Conservation (phyloP, 2,888 invertebrate species). For the Tipula unca region DNA sequence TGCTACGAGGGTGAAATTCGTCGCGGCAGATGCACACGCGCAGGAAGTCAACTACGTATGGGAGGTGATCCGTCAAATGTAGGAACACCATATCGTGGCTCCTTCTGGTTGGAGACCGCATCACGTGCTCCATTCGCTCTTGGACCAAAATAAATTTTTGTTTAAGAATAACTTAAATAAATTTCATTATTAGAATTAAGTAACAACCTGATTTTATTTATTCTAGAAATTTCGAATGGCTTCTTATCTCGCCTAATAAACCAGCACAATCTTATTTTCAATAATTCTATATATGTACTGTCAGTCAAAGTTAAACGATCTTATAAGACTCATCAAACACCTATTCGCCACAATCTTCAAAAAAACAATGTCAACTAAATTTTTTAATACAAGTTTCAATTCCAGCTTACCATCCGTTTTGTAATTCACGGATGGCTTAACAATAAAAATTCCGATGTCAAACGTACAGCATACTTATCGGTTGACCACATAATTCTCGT, state of each 20-base stretch:
- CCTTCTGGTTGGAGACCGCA: slow-evolving; percentile 28
- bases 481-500: not conserved
- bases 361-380: no score
- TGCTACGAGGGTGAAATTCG: slow-evolving; percentile 22
- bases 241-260: not conserved
- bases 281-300: no score
- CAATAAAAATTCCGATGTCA: slow-evolving; percentile 27
- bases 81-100: slow-evolving; percentile 29
- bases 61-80: slow-evolving; percentile 34
- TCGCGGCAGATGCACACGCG: slow-evolving; percentile 27
- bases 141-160: not conserved
- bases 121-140: not conserved
- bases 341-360: no score
- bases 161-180: no score
- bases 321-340: no score
- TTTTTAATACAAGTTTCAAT: slow-evolving; percentile 30
- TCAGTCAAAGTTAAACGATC: no score
- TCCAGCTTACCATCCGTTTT: slow-evolving; percentile 26
- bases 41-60: slow-evolving; percentile 35
- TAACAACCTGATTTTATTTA: not conserved
- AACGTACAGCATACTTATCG: slow-evolving; percentile 1
- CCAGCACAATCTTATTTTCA: not conserved
- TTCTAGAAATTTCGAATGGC: not conserved
- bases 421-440: slow-evolving; percentile 28
- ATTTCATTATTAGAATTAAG: no score